A percentile compares a stretch with the other conserved stretches of the same genome.
phyloP scores from a whole-genome alignment of 2,113 vertebrate species.

The Chamaetylas fuelleborni region DNA sequence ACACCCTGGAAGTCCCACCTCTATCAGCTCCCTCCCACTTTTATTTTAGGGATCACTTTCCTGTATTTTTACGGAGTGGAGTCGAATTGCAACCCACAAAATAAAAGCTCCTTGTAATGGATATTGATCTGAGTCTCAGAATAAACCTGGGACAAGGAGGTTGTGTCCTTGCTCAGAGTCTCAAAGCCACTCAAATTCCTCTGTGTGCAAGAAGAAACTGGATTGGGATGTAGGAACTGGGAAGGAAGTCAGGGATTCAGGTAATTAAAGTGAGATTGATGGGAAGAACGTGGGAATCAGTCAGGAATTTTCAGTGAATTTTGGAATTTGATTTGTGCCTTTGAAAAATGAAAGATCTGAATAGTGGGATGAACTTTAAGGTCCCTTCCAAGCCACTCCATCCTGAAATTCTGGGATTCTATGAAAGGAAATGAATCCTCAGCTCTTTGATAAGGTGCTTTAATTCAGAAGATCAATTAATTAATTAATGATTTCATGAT shows the following conservation, averaged over 20 bases:
- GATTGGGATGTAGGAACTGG: neutral
- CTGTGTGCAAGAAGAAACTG: neutral
- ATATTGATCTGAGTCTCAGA: neutral
- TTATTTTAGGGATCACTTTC: neutral
- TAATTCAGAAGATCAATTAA: neutral
- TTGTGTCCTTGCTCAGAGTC: neutral
- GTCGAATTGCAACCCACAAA: neutral
- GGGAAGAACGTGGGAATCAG: neutral
- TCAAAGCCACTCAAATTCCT: neutral
- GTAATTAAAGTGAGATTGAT: neutral
- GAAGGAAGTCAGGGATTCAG: neutral
- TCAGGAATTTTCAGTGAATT: neutral
- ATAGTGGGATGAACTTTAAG: accelerated
- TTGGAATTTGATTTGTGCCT: neutral
- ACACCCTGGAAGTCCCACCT: neutral
- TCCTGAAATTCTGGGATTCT: neutral
- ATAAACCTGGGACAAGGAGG: neutral
- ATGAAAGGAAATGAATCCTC: accelerated
- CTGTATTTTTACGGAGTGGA: neutral
- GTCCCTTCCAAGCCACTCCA: neutral
- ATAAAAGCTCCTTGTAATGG: neutral
- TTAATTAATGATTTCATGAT: neutral
- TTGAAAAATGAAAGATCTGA: accelerated
- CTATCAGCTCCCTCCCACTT: neutral
- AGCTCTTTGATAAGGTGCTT: neutral